These are phyloP conservation scores for Colossoma macropomum DNA, from an alignment of 2,113 vertebrate species.

Conservation along the genomic window DNA sequence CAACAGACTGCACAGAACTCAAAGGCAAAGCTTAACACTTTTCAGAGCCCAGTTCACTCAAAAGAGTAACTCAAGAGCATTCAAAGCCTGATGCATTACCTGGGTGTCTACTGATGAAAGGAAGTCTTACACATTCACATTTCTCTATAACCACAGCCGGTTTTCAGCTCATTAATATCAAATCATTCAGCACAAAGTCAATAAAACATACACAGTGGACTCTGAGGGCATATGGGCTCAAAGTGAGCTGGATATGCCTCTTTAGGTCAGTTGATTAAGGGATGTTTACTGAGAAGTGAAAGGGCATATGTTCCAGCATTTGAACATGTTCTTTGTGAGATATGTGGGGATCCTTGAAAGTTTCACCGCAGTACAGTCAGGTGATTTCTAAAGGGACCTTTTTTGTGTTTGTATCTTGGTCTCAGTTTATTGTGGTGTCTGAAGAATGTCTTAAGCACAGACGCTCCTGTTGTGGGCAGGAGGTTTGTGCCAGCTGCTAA, in stretches of 20 bases:
- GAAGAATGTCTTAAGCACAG: too few species aligned
- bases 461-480: too few species aligned
- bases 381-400: too few species aligned
- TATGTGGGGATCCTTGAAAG: too few species aligned
- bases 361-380: too few species aligned
- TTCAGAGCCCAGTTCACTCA: neutral
- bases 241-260: neutral
- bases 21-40: constrained; percentile 35
- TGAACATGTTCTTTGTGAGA: neutral
- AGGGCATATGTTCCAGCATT: neutral
- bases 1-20: constrained; percentile 4
- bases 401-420: too few species aligned
- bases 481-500: too few species aligned
- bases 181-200: neutral
- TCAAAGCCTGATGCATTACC: neutral
- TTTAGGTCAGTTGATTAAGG: neutral
- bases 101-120: neutral
- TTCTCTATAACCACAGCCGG: constrained; percentile 1
- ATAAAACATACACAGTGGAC: neutral
- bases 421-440: too few species aligned
- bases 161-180: constrained; percentile 3
- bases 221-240: neutral
- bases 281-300: neutral
- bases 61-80: neutral
- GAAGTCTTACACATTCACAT: neutral